Base-by-base conservation (phyloP, 2,113 vertebrate species). In the Myocastor coypus region DNA sequence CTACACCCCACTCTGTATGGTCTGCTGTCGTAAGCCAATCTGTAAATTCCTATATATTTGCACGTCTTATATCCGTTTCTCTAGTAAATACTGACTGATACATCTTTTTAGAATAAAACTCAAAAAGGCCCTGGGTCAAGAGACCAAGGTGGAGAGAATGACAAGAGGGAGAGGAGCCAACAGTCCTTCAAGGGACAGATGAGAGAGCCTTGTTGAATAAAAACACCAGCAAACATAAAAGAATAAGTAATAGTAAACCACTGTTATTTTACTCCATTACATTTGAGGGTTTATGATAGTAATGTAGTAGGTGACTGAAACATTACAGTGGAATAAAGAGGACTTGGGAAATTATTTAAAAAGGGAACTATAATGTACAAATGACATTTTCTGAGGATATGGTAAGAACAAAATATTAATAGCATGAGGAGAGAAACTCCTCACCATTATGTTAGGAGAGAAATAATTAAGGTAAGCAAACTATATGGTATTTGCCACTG, bases 401-500 rank as follows among this genome's bases (percentile, higher is more conserved):
- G 75, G 32, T 78, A 88, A 96, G 30, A 94, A 94, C 61, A 30
- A 94, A 94, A 78, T 64, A 82, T 82, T 92, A 50, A 77, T 17
- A 55, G 40, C 9, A 20, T n/a, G 46, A 61, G 16, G 50, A 92
- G 30, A 92, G 4, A 92, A 92, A 77, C 26, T 77, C 73, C 42
- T 77, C 13, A 28, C 3, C 34, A 10, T 32, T 81, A 24, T 17
- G 37, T 66, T 77, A 16, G 24, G 22, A 52, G 40, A 85, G 26
- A 94, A 92, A 69, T 26, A 61, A 22, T 8, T 80, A 86, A 63
- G 40, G 52, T 59, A 87, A 84, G 16, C n/a, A 86, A 42, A 64
- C 40, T 66, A 82, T 88, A 87, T 78, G 22, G 32, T 80, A 22
- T 40, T 28, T 59, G 66, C 22, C 19, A 37, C 59, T 63, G 9